Evolutionary conservation across 2,797 vertebrate genomes (phyloP), one percentile per base, ranked within the genome.

Genomic region (Paguma larvata): DNA sequence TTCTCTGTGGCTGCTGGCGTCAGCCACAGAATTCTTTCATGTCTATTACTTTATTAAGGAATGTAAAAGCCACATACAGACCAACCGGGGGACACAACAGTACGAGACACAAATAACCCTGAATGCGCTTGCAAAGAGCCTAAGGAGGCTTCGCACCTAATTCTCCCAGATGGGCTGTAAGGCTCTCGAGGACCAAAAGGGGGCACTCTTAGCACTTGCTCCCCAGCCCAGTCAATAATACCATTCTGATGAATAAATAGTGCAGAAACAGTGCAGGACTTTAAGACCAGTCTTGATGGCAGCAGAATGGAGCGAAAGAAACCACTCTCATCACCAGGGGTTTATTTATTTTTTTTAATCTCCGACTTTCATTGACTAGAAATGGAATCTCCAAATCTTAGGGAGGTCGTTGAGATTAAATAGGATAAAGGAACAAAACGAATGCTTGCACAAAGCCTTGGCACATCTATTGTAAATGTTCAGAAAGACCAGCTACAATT

Each of bases 1-100:
- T 99, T 98, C 98, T 99, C 98, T 99, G 99, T 97, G 99, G 99
- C 99, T 99, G 98, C 99, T 99, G 99, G 99, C 99, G 99, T 98
- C 97, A 97, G 51, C 93, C 95, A 44, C 79, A 97, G 98, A 98
- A 99, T 99, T 99, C 99, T 99, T 99, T 98, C 98, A 91, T 98
- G 99, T 99, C 99, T 99, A 98, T 99, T 99, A 99, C 98, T 99
- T 99, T 99, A 99, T 99, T 99, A 99, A 99, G 98, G 98, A 99
- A 99, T 98, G 99, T 98, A 98, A 98, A 99, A 99, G 98, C 98
- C 96, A 97, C 98, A 98, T 98, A 98, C 98, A 98, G 98, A 98
- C 98, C 96, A 92, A 98, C 97, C 97, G 92, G 98, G 98, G 99
- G 99, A 98, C 98, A 98, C 98, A 99, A 98, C 98, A 98, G 98